Conservation (phyloP, 2,797 vertebrate species). For the Phataginus tricuspis region DNA sequence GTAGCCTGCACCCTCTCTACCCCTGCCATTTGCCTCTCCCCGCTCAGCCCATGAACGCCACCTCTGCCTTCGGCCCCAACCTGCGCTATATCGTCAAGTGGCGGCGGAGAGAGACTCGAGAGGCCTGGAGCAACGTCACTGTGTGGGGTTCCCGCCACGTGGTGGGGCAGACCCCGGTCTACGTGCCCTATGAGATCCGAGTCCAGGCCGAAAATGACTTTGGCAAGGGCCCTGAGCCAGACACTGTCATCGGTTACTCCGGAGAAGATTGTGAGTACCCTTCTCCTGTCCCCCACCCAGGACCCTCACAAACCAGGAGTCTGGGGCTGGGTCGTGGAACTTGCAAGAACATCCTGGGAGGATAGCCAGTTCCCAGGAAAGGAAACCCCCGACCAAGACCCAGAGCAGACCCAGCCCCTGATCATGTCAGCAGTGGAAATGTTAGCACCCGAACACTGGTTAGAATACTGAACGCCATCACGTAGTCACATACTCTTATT, state of each 20-base stretch:
- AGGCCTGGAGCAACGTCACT: conserved; percentile 92
- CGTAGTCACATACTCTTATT: background rate
- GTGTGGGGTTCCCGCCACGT: conserved; percentile 88
- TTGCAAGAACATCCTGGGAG: background rate
- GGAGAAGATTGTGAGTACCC: conserved; percentile 96
- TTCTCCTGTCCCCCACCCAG: background rate
- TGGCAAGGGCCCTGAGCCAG: conserved; percentile 92
- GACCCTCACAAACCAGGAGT: background rate
- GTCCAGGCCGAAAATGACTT: conserved; percentile 95
- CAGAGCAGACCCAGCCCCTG: background rate
- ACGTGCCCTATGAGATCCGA: conserved; percentile 95
- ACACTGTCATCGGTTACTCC: conserved; percentile 91
- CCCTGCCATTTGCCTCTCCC: conserved; percentile 2
- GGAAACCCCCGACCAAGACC: background rate
- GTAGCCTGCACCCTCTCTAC: background rate
- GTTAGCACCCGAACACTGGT: background rate
- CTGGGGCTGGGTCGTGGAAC: background rate
- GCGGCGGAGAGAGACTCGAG: conserved; percentile 89
- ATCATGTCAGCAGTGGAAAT: background rate
- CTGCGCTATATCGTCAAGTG: conserved; percentile 93
- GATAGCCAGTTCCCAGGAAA: background rate
- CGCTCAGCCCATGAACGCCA: conserved; percentile 89
- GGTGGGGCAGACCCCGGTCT: conserved; percentile 92
- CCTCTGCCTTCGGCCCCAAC: conserved; percentile 94
- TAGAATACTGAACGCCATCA: background rate